These are phyloP conservation scores for Stegastes partitus DNA, from an alignment of 2,113 vertebrate genomes.

Conservation along the genomic window DNA sequence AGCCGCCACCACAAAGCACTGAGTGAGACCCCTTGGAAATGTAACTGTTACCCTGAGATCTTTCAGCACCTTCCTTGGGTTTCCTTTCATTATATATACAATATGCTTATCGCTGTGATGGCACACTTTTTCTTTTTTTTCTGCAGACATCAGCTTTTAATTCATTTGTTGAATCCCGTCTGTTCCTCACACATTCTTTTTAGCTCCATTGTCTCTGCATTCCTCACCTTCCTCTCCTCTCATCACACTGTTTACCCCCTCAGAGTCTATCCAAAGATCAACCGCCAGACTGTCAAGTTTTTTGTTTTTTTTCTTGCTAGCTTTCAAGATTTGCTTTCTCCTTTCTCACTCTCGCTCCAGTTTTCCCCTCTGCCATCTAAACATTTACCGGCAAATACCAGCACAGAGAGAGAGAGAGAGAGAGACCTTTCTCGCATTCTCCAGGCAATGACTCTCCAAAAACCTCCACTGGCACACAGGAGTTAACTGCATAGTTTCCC, in stretches of 20 bases:
- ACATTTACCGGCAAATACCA: conserved; percentile 77
- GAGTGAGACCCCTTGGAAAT: conserved; percentile 15
- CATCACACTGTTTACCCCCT: conserved; percentile 36
- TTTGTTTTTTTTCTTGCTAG: conserved; percentile 29
- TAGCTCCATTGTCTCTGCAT: conserved; percentile 34
- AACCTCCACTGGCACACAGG: conserved; percentile 82
- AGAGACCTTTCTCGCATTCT: conserved; percentile 74
- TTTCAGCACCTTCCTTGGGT: conserved; percentile 34
- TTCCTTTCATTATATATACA: conserved; percentile 13
- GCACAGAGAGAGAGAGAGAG: conserved; percentile 35
- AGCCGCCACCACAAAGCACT: neutral
- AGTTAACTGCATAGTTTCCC: conserved; percentile 84
- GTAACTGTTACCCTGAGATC: conserved; percentile 25
- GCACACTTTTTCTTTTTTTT: neutral
- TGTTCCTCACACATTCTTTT: conserved; percentile 33
- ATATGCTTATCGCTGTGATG: neutral
- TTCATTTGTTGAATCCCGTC: conserved; percentile 8
- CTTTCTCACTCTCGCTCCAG: conserved; percentile 53
- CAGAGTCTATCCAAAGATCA: conserved; percentile 38
- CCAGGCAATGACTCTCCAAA: conserved; percentile 75
- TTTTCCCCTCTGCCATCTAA: conserved; percentile 65
- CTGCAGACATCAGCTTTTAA: neutral
- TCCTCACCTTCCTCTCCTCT: conserved; percentile 36
- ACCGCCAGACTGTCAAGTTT: conserved; percentile 24
- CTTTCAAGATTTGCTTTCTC: conserved; percentile 50